These are phyloP conservation scores for Labeo catla DNA, from an alignment of 2,113 vertebrate species.

Conservation along the genomic window DNA sequence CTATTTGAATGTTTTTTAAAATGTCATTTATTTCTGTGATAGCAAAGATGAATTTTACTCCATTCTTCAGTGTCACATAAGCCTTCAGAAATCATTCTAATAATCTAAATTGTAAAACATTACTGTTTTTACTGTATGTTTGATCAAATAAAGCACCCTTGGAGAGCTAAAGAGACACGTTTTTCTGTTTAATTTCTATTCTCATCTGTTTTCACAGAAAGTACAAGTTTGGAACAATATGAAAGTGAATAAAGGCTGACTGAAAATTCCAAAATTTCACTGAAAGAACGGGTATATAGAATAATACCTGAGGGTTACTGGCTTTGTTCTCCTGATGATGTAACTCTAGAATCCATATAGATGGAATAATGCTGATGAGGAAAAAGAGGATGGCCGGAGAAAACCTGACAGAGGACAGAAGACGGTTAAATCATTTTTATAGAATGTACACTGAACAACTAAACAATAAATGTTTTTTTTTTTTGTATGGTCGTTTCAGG, in stretches of 20 bases:
- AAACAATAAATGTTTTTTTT: not conserved
- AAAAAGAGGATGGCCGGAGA: slow-evolving; percentile 93
- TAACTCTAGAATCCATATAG: slow-evolving; percentile 93
- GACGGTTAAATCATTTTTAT: not conserved
- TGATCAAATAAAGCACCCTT: not conserved
- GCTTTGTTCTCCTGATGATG: slow-evolving; percentile 69
- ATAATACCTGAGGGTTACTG: slow-evolving; percentile 56
- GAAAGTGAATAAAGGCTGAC: not conserved
- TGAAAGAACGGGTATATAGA: not conserved
- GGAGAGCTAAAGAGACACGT: not conserved
- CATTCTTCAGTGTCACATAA: not conserved
- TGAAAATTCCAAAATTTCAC: not conserved
- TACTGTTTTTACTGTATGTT: not conserved
- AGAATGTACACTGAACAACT: not conserved
- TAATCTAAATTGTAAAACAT: not conserved
- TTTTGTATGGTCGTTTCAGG: not conserved
- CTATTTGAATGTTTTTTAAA: too few species aligned
- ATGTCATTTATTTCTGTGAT: not conserved
- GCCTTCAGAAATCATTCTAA: too few species aligned
- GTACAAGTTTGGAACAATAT: not conserved
- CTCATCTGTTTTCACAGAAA: not conserved
- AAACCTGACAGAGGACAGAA: slow-evolving; percentile 75
- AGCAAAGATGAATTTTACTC: not conserved
- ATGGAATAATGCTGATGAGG: slow-evolving; percentile 90
- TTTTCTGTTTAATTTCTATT: not conserved